Conservation (phyloP, 2,113 vertebrate genomes). For the Leuciscus idus region DNA sequence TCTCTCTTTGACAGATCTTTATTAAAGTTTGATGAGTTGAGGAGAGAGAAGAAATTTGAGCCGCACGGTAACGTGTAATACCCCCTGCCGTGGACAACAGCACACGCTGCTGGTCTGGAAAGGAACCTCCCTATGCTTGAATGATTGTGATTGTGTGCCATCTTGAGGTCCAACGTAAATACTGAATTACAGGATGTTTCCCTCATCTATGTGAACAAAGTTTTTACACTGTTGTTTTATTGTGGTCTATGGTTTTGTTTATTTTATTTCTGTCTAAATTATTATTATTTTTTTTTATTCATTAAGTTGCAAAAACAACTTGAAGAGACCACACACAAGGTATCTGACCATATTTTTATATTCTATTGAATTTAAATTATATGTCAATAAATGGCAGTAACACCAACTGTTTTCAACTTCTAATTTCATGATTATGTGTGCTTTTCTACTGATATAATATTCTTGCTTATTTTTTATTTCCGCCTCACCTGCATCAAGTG, state of each 20-base stretch:
- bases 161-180: background rate
- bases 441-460: background rate
- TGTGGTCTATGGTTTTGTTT: background rate
- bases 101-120: constrained; percentile 35
- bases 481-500: background rate
- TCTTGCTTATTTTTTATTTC: background rate
- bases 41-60: background rate
- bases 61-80: background rate
- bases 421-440: background rate
- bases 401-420: background rate
- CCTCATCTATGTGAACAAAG: background rate
- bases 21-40: constrained; percentile 64
- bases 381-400: background rate
- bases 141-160: background rate
- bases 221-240: background rate
- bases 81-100: constrained; percentile 3
- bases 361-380: background rate
- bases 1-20: constrained; percentile 64
- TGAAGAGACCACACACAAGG: background rate
- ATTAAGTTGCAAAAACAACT: background rate
- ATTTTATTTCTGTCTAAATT: background rate
- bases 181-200: background rate
- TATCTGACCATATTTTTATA: background rate
- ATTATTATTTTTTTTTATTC: background rate
- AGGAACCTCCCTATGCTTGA: background rate